These are phyloP conservation scores for Chondrilla cf. caribensis DNA, from an alignment of 37 sponge, comb jelly and placozoan species.

Conservation along the genomic window DNA sequence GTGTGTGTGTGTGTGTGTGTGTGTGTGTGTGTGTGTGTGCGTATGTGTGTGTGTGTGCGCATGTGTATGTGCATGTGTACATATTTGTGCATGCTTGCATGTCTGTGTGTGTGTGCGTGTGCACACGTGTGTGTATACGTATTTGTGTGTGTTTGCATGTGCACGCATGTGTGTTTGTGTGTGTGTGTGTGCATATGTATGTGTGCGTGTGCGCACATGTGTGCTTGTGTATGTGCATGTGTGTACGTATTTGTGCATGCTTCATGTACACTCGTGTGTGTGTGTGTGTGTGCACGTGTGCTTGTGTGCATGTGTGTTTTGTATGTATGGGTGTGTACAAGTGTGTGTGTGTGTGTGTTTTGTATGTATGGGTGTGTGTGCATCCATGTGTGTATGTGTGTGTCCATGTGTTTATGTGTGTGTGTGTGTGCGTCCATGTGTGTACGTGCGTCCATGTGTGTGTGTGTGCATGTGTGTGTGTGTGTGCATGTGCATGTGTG, in stretches of 20 bases:
- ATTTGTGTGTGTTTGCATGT: neutral
- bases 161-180: neutral
- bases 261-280: neutral
- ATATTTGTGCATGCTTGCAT: neutral
- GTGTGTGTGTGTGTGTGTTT: too few relatives aligned
- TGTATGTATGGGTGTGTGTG: too few relatives aligned
- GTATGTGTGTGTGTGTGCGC: conserved; percentile 15
- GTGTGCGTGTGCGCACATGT: too few relatives aligned
- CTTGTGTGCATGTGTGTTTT: too few relatives aligned
- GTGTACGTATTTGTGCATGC: neutral
- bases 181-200: neutral
- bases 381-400: too few relatives aligned
- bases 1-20: conserved; percentile 14
- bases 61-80: conserved; percentile 14
- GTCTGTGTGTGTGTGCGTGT: conserved; percentile 23
- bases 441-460: too few relatives aligned
- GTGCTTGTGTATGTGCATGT: neutral
- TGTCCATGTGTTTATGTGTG: too few relatives aligned
- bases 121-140: neutral
- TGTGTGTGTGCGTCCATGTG: too few relatives aligned
- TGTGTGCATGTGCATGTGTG: too few relatives aligned
- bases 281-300: too few relatives aligned
- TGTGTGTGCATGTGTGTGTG: too few relatives aligned
- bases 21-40: conserved; percentile 27
- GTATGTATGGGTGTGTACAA: too few relatives aligned